Conservation (phyloP, 2,113 vertebrate species). For the Crocuta crocuta region DNA sequence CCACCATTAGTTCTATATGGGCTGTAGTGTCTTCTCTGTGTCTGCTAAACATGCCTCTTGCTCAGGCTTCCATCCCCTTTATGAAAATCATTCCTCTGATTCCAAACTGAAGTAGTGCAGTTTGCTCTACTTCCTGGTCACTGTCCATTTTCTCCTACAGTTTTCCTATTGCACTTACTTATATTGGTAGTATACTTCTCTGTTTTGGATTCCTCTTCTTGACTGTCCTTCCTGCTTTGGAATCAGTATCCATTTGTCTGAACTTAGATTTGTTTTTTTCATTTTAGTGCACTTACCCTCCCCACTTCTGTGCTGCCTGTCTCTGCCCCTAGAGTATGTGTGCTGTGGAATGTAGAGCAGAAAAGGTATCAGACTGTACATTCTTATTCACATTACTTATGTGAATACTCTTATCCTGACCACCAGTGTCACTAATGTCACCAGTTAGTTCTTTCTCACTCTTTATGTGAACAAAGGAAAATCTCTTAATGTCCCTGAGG, state of each 20-base stretch:
- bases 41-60: neutral
- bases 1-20: fast-evolving
- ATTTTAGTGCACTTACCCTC: neutral
- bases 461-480: neutral
- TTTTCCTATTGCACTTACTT: neutral
- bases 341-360: neutral
- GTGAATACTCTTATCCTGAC: too few relatives aligned
- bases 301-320: neutral
- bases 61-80: neutral
- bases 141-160: neutral
- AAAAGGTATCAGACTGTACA: neutral
- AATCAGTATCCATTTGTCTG: neutral
- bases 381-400: too few relatives aligned
- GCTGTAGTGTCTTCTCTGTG: neutral
- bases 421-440: too few relatives aligned
- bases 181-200: neutral
- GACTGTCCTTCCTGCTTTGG: neutral
- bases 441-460: neutral
- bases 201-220: neutral
- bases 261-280: neutral
- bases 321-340: neutral
- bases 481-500: neutral
- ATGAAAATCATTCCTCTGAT: neutral
- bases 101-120: too few relatives aligned
- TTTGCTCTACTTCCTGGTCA: neutral